Conservation (phyloP, 2,888 invertebrate species). For the Corbicula japonica region DNA sequence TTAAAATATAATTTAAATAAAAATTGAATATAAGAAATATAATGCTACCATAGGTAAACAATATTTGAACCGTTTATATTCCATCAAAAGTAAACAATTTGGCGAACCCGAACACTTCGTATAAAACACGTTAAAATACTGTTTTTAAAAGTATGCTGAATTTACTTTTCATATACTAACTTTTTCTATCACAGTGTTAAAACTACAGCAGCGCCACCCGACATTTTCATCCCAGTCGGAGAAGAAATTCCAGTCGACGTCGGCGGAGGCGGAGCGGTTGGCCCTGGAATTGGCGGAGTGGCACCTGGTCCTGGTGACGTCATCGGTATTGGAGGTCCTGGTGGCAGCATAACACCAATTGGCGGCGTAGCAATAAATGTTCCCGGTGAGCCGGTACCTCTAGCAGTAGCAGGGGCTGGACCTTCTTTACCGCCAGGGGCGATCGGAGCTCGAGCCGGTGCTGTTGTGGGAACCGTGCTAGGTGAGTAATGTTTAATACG, state of each 20-base stretch:
- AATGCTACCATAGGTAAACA: too few species aligned
- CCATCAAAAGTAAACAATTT: background rate
- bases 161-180: too few species aligned
- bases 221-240: conserved; percentile 53
- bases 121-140: too few species aligned
- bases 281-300: conserved; percentile 67
- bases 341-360: conserved; percentile 36
- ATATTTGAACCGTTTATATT: too few species aligned
- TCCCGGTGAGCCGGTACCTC: conserved; percentile 60
- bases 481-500: too few species aligned
- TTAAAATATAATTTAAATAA: too few species aligned
- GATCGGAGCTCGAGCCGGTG: conserved; percentile 79
- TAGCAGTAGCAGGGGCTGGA: conserved; percentile 60
- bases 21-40: too few species aligned
- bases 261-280: conserved; percentile 71
- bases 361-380: conserved; percentile 56
- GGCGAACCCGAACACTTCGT: too few species aligned
- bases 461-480: conserved; percentile 80
- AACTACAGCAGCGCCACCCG: conserved; percentile 50
- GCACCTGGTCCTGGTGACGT: conserved; percentile 53
- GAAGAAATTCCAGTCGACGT: conserved; percentile 53
- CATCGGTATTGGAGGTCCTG: conserved; percentile 56
- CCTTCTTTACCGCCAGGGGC: conserved; percentile 63
- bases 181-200: conserved; percentile 22
- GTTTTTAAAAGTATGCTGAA: too few species aligned